These are phyloP conservation scores for Antennarius maculatus DNA, from an alignment of 2,797 vertebrate species.

Conservation along the genomic window DNA sequence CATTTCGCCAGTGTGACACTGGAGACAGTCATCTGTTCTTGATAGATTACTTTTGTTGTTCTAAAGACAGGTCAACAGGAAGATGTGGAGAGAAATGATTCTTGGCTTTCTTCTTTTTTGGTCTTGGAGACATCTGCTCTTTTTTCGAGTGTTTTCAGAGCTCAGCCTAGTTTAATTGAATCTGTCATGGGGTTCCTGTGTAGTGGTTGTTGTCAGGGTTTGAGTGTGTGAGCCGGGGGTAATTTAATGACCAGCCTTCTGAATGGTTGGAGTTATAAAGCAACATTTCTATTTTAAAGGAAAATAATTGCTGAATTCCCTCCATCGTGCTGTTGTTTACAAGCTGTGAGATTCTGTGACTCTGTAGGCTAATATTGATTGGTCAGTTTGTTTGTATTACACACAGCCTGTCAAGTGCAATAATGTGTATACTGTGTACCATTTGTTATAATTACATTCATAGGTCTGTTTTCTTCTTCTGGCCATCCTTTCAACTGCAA, in stretches of 20 bases:
- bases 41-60: conserved; percentile 21
- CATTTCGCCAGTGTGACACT: conserved; percentile 21
- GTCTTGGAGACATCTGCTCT: conserved; percentile 48
- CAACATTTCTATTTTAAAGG: conserved; percentile 37
- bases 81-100: background rate
- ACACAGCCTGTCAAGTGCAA: conserved; percentile 34
- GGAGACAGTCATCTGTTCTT: conserved; percentile 3
- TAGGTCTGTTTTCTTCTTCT: conserved; percentile 4
- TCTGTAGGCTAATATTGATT: conserved; percentile 49
- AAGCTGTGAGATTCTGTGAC: conserved; percentile 42
- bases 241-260: conserved; percentile 56
- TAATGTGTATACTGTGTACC: conserved; percentile 13
- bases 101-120: conserved; percentile 5
- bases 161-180: conserved; percentile 56
- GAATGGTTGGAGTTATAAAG: conserved; percentile 53
- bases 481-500: background rate
- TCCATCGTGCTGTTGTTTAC: conserved; percentile 57
- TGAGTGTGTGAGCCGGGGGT: conserved; percentile 37
- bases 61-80: conserved; percentile 10
- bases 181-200: conserved; percentile 42
- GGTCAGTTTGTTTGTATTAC: conserved; percentile 53
- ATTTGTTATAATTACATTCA: conserved; percentile 10
- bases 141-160: conserved; percentile 55
- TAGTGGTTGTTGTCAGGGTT: conserved; percentile 25
- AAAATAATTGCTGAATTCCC: conserved; percentile 43